These are phyloP conservation scores for Podargus strigoides DNA, from an alignment of 2,797 vertebrate genomes.

Conservation along the genomic window DNA sequence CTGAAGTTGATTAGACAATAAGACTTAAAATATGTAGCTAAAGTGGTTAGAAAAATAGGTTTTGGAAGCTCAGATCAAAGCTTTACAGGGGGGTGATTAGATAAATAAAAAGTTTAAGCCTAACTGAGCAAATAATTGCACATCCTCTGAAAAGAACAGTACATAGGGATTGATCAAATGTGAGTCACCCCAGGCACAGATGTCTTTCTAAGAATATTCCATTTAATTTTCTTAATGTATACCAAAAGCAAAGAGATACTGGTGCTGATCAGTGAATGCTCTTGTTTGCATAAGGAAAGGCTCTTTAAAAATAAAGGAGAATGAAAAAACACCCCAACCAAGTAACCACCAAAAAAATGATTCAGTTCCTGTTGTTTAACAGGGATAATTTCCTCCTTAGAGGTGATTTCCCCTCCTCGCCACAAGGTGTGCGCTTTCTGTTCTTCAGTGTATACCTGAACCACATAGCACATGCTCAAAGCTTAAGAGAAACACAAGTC, in stretches of 20 bases:
- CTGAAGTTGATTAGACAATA: constrained; percentile 73
- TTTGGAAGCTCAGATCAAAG: constrained; percentile 78
- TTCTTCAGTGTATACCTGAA: neutral
- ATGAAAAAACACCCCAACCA: neutral
- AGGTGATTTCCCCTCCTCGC: neutral
- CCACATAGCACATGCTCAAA: neutral
- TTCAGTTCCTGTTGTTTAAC: constrained; percentile 48
- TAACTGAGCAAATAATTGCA: constrained; percentile 83
- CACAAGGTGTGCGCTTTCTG: neutral
- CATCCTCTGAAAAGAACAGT: constrained; percentile 75
- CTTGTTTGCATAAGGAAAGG: constrained; percentile 60
- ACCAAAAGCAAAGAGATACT: constrained; percentile 58
- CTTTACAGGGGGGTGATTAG: constrained; percentile 77
- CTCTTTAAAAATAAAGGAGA: constrained; percentile 45
- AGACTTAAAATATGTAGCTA: constrained; percentile 75
- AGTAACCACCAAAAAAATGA: neutral
- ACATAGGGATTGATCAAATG: constrained; percentile 73
- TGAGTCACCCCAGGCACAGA: constrained; percentile 73
- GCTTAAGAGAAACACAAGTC: neutral
- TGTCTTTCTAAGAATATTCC: constrained; percentile 77
- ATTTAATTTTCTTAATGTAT: constrained; percentile 72
- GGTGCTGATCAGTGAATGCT: constrained; percentile 61
- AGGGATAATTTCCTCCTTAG: constrained; percentile 19
- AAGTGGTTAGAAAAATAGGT: constrained; percentile 72
- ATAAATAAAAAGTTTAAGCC: constrained; percentile 83